Percentiles rank a stretch among this genome's conserved stretches.
Evolutionary conservation across 2,113 vertebrate species (phyloP).

Genomic region (Otocyon megalotis): DNA sequence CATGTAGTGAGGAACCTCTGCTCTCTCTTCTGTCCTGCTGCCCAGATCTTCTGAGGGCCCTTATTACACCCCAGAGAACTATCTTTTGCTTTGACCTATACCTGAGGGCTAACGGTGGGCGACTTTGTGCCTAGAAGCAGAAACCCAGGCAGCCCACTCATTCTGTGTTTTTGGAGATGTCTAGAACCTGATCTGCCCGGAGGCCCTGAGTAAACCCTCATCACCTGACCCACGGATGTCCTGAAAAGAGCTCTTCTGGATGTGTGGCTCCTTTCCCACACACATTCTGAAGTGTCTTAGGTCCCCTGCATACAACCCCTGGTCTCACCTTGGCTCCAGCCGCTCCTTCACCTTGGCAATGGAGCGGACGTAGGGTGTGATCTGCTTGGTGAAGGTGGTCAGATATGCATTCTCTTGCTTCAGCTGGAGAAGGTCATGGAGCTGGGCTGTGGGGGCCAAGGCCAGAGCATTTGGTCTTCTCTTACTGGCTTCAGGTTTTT

Average conservation of each 20-base stretch:
- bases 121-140: neutral
- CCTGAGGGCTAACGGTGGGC: neutral
- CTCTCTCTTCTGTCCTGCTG: neutral
- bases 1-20: neutral
- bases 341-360: slow-evolving; percentile 96
- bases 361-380: slow-evolving; percentile 94
- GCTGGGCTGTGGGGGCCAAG: slow-evolving; percentile 90
- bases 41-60: neutral
- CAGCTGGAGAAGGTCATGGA: slow-evolving; percentile 94
- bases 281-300: neutral
- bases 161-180: neutral
- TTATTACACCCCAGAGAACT: neutral
- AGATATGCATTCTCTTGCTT: slow-evolving; percentile 95
- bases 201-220: neutral
- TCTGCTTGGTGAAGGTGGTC: slow-evolving; percentile 94
- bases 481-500: neutral
- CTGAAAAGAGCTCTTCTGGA: neutral
- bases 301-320: too few relatives aligned
- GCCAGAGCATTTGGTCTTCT: neutral
- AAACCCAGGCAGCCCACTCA: neutral
- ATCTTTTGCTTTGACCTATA: neutral
- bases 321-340: slow-evolving; percentile 94
- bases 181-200: neutral
- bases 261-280: neutral
- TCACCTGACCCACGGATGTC: neutral